Percentiles rank a stretch among this genome's conserved stretches.
Conservation (phyloP, 2,113 vertebrate genomes). For the Aleadryas rufinucha region DNA sequence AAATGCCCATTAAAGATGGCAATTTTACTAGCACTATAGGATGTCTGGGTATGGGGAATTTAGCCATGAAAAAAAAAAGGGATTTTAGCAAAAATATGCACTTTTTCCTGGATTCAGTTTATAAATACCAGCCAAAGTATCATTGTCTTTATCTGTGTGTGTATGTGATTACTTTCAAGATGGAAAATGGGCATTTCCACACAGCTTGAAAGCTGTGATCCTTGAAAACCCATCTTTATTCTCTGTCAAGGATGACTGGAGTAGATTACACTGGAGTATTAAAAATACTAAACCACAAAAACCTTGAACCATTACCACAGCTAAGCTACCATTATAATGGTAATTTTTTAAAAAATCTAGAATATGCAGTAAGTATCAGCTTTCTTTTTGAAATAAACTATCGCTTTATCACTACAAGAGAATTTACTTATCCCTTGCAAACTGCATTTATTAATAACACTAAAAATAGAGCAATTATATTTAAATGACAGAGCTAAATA, state of each 20-base stretch:
- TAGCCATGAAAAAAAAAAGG: background rate
- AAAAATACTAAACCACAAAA: slow-evolving; percentile 38
- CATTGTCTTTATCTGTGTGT: background rate
- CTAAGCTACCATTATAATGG: background rate
- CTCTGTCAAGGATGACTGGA: slow-evolving; percentile 18
- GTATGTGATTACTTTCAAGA: slow-evolving; percentile 5
- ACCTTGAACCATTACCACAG: background rate
- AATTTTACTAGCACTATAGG: background rate
- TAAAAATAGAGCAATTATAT: slow-evolving; percentile 70
- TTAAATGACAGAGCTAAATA: slow-evolving; percentile 72
- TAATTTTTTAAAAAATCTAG: background rate
- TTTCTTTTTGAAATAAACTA: slow-evolving; percentile 1
- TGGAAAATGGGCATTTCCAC: slow-evolving; percentile 10
- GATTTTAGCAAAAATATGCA: background rate
- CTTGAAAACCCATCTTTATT: slow-evolving; percentile 29
- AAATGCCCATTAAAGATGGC: slow-evolving; percentile 18
- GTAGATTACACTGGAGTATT: slow-evolving; percentile 4
- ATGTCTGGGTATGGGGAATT: slow-evolving; percentile 1
- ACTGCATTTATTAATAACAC: slow-evolving; percentile 63
- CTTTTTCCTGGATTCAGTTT: background rate
- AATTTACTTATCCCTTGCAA: slow-evolving; percentile 46
- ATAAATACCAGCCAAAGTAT: slow-evolving; percentile 7
- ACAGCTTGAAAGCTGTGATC: slow-evolving; percentile 25
- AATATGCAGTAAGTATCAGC: background rate
- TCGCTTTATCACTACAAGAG: background rate